Conservation (phyloP, 2,113 vertebrate genomes). For the Ammodytes dubius region DNA sequence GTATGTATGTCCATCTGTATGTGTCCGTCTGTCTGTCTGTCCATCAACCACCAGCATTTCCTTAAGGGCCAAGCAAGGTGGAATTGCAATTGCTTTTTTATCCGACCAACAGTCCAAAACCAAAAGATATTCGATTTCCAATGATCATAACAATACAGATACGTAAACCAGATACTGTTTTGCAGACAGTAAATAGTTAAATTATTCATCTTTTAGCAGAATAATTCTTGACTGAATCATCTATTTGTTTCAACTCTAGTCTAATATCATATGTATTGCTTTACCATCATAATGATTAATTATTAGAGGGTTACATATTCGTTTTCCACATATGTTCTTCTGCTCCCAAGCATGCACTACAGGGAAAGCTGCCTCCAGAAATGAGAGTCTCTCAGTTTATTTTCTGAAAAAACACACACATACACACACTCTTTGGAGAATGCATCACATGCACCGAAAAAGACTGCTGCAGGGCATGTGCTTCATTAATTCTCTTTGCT, state of each 20-base stretch:
- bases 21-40: no score
- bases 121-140: not conserved
- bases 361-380: constrained; percentile 34
- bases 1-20: no score
- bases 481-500: constrained; percentile 52
- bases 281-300: constrained; percentile 14
- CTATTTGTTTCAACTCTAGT: not conserved
- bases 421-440: constrained; percentile 16
- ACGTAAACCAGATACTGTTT: not conserved
- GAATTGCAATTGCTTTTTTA: not conserved
- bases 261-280: not conserved
- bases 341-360: not conserved
- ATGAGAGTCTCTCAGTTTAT: not conserved
- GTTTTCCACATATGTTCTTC: constrained; percentile 6
- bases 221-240: not conserved
- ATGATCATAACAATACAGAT: not conserved
- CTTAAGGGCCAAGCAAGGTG: not conserved
- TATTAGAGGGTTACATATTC: not conserved
- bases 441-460: constrained; percentile 40
- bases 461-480: constrained; percentile 43
- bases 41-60: not conserved
- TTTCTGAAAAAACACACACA: constrained; percentile 22
- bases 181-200: not conserved
- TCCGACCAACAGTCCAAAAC: not conserved
- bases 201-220: not conserved